Evolutionary conservation across 2,888 invertebrate genomes (phyloP).

Genomic region (Xylota sylvarum): DNA sequence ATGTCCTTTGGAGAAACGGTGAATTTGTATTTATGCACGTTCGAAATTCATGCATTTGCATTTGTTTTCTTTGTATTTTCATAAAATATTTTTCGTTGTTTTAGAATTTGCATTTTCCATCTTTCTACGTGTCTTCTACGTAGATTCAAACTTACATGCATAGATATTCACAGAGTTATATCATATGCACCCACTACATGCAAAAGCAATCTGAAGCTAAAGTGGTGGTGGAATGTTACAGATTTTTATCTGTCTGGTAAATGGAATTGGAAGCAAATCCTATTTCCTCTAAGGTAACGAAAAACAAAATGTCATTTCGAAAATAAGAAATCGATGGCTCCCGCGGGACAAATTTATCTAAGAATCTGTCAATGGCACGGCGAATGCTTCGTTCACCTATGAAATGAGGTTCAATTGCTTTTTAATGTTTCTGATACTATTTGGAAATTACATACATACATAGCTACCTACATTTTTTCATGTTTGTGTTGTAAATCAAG

Average conservation of each 20-base stretch:
- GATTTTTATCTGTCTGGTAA: slow-evolving; percentile 39
- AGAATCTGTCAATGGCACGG: slow-evolving; percentile 53
- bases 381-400: slow-evolving; percentile 32
- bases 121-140: neutral
- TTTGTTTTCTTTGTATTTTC: slow-evolving; percentile 40
- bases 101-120: slow-evolving; percentile 58
- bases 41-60: slow-evolving; percentile 53
- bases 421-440: neutral
- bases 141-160: neutral
- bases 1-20: neutral
- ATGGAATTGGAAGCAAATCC: slow-evolving; percentile 21
- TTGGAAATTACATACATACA: neutral
- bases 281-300: neutral
- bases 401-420: slow-evolving; percentile 47
- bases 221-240: slow-evolving; percentile 17
- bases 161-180: neutral
- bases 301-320: slow-evolving; percentile 42
- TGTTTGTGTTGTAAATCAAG: neutral
- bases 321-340: slow-evolving; percentile 69
- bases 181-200: neutral
- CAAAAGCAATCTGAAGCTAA: neutral
- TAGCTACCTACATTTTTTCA: neutral
- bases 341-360: slow-evolving; percentile 71
- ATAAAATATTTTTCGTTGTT: slow-evolving; percentile 46
- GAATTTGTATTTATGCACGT: slow-evolving; percentile 34